Conservation (phyloP, 2,888 invertebrate species). For the Thymelicus sylvestris region DNA sequence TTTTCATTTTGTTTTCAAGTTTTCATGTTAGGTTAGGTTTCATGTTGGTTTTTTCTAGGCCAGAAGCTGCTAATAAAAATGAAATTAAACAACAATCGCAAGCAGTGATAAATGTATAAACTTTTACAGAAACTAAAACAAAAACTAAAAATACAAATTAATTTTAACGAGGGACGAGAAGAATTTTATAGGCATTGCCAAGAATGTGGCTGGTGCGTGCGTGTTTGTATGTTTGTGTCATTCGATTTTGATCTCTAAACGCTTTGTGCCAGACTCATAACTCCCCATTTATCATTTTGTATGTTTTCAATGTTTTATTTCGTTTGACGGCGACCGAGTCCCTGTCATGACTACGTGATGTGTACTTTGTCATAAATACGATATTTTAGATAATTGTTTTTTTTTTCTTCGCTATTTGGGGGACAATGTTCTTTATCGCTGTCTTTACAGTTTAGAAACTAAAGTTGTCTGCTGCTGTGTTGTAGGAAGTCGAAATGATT, state of each 20-base stretch:
- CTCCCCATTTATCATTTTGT: not conserved
- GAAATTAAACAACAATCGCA: no score
- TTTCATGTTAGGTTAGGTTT: no score
- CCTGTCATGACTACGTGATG: not conserved
- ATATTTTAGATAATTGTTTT: not conserved
- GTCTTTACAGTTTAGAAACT: no score
- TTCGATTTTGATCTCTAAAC: not conserved
- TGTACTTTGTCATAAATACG: not conserved
- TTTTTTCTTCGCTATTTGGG: not conserved
- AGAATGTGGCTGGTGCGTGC: not conserved
- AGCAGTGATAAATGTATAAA: no score
- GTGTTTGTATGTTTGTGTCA: not conserved
- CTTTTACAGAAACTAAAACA: no score
- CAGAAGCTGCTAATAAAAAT: no score
- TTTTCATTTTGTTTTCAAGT: no score
- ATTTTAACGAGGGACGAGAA: not conserved
- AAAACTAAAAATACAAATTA: not conserved
- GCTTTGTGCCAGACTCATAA: not conserved
- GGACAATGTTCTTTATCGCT: no score
- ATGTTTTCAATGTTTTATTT: not conserved
- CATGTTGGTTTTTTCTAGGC: no score
- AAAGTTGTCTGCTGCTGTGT: no score
- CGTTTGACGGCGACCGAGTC: not conserved
- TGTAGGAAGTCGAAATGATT: no score
- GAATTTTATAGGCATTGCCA: not conserved